Percentiles rank a stretch among this genome's conserved stretches.
These are phyloP conservation scores for Graptemys geographica DNA, from an alignment of 2,797 vertebrate species.

Conservation along the genomic window DNA sequence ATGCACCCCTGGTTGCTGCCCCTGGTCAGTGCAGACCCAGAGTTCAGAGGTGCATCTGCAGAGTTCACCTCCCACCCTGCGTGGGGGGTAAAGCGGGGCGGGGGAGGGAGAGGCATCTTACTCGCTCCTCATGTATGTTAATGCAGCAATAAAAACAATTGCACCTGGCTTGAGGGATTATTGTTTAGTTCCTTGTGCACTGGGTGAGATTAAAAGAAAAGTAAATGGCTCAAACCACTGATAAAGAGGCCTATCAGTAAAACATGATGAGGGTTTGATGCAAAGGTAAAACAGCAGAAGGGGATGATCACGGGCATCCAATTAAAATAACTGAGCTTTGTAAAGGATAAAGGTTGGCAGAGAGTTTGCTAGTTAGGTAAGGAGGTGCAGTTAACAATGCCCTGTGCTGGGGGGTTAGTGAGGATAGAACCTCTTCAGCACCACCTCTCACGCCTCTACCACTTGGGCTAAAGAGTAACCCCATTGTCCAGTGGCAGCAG, in stretches of 20 bases:
- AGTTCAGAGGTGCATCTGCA: too few relatives aligned
- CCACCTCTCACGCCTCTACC: accelerated
- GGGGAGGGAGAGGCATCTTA: too few relatives aligned
- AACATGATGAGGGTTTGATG: not conserved
- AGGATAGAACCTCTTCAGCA: not conserved
- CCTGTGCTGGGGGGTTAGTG: not conserved
- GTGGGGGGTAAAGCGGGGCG: too few relatives aligned
- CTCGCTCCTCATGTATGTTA: accelerated
- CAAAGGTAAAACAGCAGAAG: not conserved
- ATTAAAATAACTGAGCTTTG: not conserved
- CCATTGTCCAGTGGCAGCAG: not conserved
- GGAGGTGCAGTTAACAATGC: not conserved
- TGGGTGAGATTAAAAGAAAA: not conserved
- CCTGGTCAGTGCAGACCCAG: too few relatives aligned
- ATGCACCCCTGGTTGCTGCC: too few relatives aligned
- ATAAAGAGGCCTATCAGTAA: not conserved
- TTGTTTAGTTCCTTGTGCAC: not conserved
- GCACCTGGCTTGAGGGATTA: accelerated
- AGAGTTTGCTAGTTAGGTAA: not conserved
- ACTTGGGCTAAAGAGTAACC: not conserved
- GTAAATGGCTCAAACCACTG: not conserved
- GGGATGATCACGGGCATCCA: accelerated
- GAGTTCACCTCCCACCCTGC: too few relatives aligned
- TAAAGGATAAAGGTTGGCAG: not conserved
- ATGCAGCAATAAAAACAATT: accelerated